These are phyloP conservation scores for Eumacrocentrus americanus DNA, from an alignment of 2,888 invertebrate genomes.

Conservation along the genomic window DNA sequence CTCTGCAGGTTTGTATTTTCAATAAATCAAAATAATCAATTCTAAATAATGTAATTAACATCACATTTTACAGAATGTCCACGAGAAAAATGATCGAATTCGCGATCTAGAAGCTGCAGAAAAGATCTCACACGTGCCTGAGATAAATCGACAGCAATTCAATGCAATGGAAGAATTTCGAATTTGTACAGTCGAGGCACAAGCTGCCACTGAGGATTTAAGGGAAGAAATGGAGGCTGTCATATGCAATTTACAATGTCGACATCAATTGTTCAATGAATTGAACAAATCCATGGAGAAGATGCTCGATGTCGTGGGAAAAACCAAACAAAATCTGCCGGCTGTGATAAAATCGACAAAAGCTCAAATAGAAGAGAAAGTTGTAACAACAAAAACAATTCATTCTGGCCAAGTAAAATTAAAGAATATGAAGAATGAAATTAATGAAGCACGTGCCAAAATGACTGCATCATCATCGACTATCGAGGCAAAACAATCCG, in stretches of 20 bases:
- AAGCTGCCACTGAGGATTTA: conserved; percentile 55
- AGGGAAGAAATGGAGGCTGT: conserved; percentile 51
- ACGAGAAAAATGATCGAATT: conserved; percentile 1
- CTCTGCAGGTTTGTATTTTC: conserved; percentile 30
- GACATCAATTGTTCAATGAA: conserved; percentile 49
- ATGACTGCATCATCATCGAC: conserved; percentile 29
- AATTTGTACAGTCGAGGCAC: conserved; percentile 55
- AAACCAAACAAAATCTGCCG: conserved; percentile 45
- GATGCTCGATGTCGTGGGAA: conserved; percentile 46
- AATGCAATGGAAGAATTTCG: conserved; percentile 55
- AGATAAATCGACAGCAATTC: conserved; percentile 43
- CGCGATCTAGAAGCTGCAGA: not conserved
- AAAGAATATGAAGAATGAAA: conserved; percentile 54
- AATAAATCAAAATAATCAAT: not conserved
- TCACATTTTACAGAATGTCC: not conserved
- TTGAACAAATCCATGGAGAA: conserved; percentile 43
- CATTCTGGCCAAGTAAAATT: conserved; percentile 44
- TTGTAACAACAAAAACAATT: conserved; percentile 47
- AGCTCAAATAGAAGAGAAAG: conserved; percentile 48
- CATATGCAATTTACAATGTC: conserved; percentile 46
- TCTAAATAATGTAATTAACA: not conserved
- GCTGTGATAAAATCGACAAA: conserved; percentile 44
- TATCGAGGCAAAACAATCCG: too few species aligned
- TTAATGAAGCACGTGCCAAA: conserved; percentile 48
- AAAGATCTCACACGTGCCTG: not conserved